Evolutionary conservation across 2,797 vertebrate species (phyloP), one percentile per base, ranked within the genome.

Genomic region (Vultur gryphus): DNA sequence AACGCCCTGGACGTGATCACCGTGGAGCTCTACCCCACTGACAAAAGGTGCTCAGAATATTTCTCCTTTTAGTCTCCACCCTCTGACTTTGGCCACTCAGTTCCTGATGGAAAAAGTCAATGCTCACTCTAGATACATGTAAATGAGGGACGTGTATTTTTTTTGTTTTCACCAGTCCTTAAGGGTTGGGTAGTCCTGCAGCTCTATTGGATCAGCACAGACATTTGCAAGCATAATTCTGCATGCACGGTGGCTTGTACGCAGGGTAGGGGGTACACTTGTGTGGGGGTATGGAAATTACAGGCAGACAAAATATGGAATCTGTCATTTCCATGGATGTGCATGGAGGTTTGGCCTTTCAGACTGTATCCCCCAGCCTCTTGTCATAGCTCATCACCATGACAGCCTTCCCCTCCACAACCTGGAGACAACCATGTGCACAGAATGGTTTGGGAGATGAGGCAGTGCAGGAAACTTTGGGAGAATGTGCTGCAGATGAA

Each of bases 1-100:
- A 99, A 99, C 0, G 99, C 99, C 28, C 97, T 99, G 55, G 98
- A 99, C 10, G 99, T 99, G 79, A 99, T 99, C 97, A 99, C 99
- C 0, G 99, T 99, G 92, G 99, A 99, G 90, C 98, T 99, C 29
- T 99, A 99, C 81, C 99, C 99, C 43, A 99, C 99, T 2, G 98
- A 99, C 76, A 99, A 99, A 98, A 99, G 99, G 99, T 99, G 69
- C 64, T 57, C 28, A 18, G 26, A 26, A 6, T 29, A 6, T 9
- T 61, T 8, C n/a, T 66, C 23, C 25, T 43, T 57, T 55, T 7
- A 9, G 1, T 44, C 25, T 35, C n/a, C 19, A 35, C 14, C 16
- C 16, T 84, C 44, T 52, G 31, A 7, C 46, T 72, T 48, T 10
- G 6, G 31, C 14, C 7, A 69, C 28, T 31, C 1, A 0, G 29